A percentile compares a stretch with the other conserved stretches of the same genome.
phyloP scores from a whole-genome alignment of 2,888 invertebrate genomes.

The Altica lythri region DNA sequence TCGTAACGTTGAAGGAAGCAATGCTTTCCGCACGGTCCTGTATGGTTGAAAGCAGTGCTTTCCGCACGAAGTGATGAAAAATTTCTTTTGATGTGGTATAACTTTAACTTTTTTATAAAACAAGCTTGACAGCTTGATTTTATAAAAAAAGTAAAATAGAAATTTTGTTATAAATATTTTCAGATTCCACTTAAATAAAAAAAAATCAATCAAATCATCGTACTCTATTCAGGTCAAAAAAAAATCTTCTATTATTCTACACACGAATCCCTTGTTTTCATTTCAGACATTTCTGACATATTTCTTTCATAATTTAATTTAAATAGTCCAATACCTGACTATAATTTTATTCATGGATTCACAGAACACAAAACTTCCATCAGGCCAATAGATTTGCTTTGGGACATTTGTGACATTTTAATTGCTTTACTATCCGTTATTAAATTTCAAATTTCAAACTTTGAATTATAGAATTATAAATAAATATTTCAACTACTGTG shows the following conservation, averaged over 20 bases:
- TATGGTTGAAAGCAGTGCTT: too few species aligned
- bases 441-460: slow-evolving; percentile 1
- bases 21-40: too few species aligned
- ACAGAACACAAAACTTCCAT: slow-evolving; percentile 13
- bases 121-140: too few species aligned
- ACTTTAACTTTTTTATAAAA: too few species aligned
- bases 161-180: slow-evolving; percentile 1
- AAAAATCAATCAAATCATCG: background rate
- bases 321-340: slow-evolving; percentile 10
- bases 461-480: background rate
- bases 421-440: background rate
- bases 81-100: too few species aligned
- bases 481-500: background rate
- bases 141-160: too few species aligned
- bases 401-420: slow-evolving; percentile 14
- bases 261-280: slow-evolving; percentile 6
- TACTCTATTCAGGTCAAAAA: too few species aligned
- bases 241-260: too few species aligned
- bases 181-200: background rate
- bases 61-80: too few species aligned
- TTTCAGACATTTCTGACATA: slow-evolving; percentile 12
- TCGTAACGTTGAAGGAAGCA: too few species aligned
- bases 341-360: slow-evolving; percentile 21
- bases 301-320: slow-evolving; percentile 2
- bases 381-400: slow-evolving; percentile 9